Evolutionary conservation across 2,797 vertebrate genomes (phyloP).

Genomic region (Vespertilio murinus): DNA sequence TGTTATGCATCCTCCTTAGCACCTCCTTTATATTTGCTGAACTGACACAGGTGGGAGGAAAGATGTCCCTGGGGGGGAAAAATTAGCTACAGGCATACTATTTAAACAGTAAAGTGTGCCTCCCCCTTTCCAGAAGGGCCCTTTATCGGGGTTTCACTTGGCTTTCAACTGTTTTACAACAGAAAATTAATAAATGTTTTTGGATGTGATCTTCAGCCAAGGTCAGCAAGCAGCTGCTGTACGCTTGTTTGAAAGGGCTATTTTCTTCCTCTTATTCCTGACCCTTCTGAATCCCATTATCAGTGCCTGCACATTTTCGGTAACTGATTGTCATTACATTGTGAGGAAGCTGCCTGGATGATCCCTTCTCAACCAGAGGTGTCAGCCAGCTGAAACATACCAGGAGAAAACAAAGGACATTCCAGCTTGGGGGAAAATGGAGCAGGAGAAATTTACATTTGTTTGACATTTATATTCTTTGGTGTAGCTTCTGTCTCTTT

Average conservation of each 20-base stretch:
- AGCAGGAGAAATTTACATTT: slow-evolving; percentile 46
- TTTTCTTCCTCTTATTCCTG: slow-evolving; percentile 47
- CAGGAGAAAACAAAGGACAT: slow-evolving; percentile 53
- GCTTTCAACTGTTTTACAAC: slow-evolving; percentile 49
- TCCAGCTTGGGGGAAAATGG: not conserved
- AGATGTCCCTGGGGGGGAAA: slow-evolving; percentile 53
- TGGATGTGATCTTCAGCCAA: slow-evolving; percentile 58
- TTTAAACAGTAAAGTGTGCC: slow-evolving; percentile 38
- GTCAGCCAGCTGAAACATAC: slow-evolving; percentile 29
- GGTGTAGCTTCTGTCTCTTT: slow-evolving; percentile 55
- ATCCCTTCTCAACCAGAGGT: slow-evolving; percentile 11
- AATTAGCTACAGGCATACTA: slow-evolving; percentile 63
- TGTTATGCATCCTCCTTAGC: slow-evolving; percentile 54
- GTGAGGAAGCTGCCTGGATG: slow-evolving; percentile 25
- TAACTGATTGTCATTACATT: slow-evolving; percentile 62
- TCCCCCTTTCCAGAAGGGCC: slow-evolving; percentile 28
- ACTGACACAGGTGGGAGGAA: not conserved
- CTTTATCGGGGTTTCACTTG: slow-evolving; percentile 54
- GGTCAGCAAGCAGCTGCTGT: slow-evolving; percentile 37
- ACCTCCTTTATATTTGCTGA: not conserved
- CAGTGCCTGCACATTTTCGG: slow-evolving; percentile 67
- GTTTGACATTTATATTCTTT: slow-evolving; percentile 68
- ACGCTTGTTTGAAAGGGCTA: not conserved
- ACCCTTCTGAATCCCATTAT: slow-evolving; percentile 63
- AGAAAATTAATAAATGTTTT: slow-evolving; percentile 60